phyloP scores from a whole-genome alignment of 2,888 invertebrate species.

The Thyatira batis region DNA sequence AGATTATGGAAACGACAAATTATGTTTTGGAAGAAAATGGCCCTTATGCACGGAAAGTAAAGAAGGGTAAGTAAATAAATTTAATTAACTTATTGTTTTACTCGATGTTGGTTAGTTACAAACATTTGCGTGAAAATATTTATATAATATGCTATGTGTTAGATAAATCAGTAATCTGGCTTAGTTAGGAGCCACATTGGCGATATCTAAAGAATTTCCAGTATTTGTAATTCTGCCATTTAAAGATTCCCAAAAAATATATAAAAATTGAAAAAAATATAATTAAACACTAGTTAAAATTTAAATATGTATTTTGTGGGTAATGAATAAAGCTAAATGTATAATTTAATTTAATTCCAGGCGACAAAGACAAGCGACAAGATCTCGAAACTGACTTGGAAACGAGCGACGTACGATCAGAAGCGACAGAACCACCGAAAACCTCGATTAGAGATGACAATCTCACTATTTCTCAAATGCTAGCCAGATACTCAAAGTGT shows the following conservation, averaged over 20 bases:
- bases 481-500: slow-evolving; percentile 85
- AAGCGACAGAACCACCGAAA: slow-evolving; percentile 81
- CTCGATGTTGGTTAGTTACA: too few species aligned
- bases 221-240: too few species aligned
- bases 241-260: too few species aligned
- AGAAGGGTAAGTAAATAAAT: slow-evolving; percentile 75
- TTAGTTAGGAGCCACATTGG: too few species aligned
- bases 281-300: not conserved
- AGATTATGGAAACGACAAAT: slow-evolving; percentile 85
- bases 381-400: slow-evolving; percentile 85
- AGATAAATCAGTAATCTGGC: too few species aligned
- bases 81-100: not conserved
- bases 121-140: too few species aligned
- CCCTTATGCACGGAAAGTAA: slow-evolving; percentile 84
- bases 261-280: too few species aligned
- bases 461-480: slow-evolving; percentile 85
- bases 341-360: slow-evolving; percentile 30
- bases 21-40: slow-evolving; percentile 78
- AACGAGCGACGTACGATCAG: slow-evolving; percentile 82
- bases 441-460: slow-evolving; percentile 87
- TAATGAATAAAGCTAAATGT: not conserved
- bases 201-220: too few species aligned
- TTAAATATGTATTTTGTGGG: not conserved
- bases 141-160: too few species aligned
- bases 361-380: slow-evolving; percentile 61